Percentiles rank a stretch among this genome's conserved stretches.
phyloP scores from a whole-genome alignment of 1,140 invertebrate species.

The Sipha flava region DNA sequence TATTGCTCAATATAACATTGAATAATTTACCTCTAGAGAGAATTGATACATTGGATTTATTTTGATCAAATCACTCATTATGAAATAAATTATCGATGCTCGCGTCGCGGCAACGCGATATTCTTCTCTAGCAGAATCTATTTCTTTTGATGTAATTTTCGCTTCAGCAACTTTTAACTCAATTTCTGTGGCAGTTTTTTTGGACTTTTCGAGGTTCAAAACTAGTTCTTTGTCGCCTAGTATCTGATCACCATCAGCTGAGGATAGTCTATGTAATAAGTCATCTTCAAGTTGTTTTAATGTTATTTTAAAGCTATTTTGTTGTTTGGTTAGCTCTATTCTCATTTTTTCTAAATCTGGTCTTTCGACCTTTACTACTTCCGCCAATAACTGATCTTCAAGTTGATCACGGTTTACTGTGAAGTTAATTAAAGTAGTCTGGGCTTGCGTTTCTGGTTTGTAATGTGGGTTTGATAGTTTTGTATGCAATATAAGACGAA shows the following conservation, averaged over 20 bases:
- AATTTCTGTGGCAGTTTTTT: conserved; percentile 84
- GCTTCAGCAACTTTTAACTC: conserved; percentile 76
- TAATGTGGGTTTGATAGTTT: conserved; percentile 93
- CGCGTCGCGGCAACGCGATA: conserved; percentile 77
- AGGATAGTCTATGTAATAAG: conserved; percentile 71
- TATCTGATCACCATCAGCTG: conserved; percentile 76
- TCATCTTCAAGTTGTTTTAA: conserved; percentile 85
- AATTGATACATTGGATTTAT: conserved; percentile 96
- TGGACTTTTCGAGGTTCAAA: conserved; percentile 86
- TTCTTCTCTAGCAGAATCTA: conserved; percentile 81
- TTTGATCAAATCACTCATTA: conserved; percentile 84
- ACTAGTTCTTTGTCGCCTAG: conserved; percentile 82
- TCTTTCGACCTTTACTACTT: conserved; percentile 86
- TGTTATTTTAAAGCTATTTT: conserved; percentile 90
- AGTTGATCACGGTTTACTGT: conserved; percentile 86
- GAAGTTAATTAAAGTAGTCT: conserved; percentile 90
- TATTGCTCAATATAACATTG: background rate
- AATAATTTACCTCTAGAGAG: conserved; percentile 63
- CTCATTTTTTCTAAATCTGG: conserved; percentile 76
- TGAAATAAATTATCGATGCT: conserved; percentile 87
- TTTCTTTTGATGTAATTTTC: conserved; percentile 73
- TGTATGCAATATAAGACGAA: conserved; percentile 83
- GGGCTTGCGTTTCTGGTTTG: conserved; percentile 93
- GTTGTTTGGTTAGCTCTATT: conserved; percentile 71
- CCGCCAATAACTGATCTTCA: conserved; percentile 86